Evolutionary conservation across 2,113 vertebrate genomes (phyloP), one percentile per base, ranked within the genome.

Genomic region (Nesospiza acunhae): DNA sequence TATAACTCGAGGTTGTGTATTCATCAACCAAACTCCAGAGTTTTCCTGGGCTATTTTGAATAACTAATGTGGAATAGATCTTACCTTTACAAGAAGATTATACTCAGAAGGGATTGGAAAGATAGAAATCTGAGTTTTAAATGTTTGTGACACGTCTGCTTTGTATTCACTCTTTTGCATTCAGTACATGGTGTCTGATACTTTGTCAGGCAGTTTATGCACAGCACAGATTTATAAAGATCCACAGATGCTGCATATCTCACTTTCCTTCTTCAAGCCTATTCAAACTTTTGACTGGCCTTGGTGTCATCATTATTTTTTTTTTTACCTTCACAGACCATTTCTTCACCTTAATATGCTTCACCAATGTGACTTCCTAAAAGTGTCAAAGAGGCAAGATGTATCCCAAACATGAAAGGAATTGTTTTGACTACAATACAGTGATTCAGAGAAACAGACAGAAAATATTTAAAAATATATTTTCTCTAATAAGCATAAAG

Each of bases 151-250:
- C 78, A 66, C 84, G 94, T 96, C 94, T 98, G 91, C 60, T 95
- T 96, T 94, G 62, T 95, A 91, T 79, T 96, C 93, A 80, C 75
- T 19, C 83, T 96, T 97, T 96, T 56, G 81, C 82, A 89, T 92
- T 87, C 30, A 59, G 44, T 93, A 69, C 53, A 49, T 24, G 67
- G 26, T 76, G 33, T 37, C 69, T 49, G n/a, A 72, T 63, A 63
- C n/a, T 56, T 78, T 74, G 6, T 58, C 70, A 88, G 50, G 37
- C 4, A 42, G 15, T 81, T 96, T 78, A 69, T 35, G 56, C 3
- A 35, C 17, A 68, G 10, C 28, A 50, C 9, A 58, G n/a, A 10
- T 58, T 15, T 35, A 44, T 68, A 59, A 74, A 87, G 33, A 77
- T 46, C 19, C 47, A 81, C 72, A 70, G 47, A 86, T 42, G 13